These are phyloP conservation scores for Erpobdella octoculata DNA, from an alignment of 2,888 invertebrate genomes.

Conservation along the genomic window DNA sequence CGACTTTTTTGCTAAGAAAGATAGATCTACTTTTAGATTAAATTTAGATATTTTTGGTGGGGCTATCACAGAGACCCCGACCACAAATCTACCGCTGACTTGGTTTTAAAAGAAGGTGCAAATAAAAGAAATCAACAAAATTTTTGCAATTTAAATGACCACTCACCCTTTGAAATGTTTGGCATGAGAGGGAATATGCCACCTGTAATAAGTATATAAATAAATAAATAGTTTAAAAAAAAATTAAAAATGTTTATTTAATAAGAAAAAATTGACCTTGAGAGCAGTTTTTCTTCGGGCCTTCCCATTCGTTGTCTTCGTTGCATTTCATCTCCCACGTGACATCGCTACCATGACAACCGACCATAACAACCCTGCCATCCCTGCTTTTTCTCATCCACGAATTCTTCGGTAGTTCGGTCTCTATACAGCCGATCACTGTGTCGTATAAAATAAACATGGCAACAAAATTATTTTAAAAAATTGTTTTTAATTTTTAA, in stretches of 20 bases:
- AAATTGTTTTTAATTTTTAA: not conserved
- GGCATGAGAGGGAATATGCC: not conserved
- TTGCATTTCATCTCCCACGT: constrained; percentile 32
- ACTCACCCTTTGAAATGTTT: not conserved
- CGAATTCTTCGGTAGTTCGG: constrained; percentile 20
- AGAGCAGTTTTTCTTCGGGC: constrained; percentile 30
- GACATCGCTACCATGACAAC: constrained; percentile 31
- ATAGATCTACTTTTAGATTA: no score
- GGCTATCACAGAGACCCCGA: no score
- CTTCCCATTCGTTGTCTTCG: constrained; percentile 32
- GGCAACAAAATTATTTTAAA: not conserved
- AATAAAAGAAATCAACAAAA: no score
- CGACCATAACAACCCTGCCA: constrained; percentile 28
- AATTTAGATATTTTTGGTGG: no score
- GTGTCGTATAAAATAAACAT: no score
- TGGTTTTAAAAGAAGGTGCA: no score
- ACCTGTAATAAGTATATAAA: not conserved
- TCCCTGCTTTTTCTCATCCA: constrained; percentile 22
- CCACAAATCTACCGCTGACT: no score
- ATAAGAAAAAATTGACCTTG: not conserved
- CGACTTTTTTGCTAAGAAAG: no score
- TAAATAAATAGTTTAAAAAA: not conserved
- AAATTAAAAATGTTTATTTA: not conserved
- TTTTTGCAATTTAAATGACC: no score
- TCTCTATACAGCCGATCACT: constrained; percentile 32